These are phyloP conservation scores for Entomobrya proxima DNA, from an alignment of 2,888 invertebrate genomes.

Conservation along the genomic window DNA sequence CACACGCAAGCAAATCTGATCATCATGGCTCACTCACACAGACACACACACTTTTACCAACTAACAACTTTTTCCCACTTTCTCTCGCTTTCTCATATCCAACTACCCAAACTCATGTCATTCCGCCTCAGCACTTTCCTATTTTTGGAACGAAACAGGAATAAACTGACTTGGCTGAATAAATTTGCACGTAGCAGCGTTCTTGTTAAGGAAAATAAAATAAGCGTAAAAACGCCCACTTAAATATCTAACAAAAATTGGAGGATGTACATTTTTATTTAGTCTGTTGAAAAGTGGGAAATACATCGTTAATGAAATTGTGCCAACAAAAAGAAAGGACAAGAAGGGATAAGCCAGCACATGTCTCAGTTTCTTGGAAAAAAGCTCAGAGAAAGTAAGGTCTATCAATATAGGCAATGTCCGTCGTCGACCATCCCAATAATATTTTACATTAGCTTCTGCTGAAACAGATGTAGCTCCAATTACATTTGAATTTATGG, in stretches of 20 bases:
- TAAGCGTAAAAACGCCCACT: slow-evolving; percentile 7
- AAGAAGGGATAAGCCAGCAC: neutral
- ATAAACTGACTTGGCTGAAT: slow-evolving; percentile 45
- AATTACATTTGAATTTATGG: slow-evolving; percentile 62
- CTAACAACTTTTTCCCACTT: slow-evolving; percentile 26
- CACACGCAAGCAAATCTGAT: slow-evolving; percentile 64
- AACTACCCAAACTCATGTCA: slow-evolving; percentile 48
- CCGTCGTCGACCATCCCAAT: neutral
- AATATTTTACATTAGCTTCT: slow-evolving; percentile 25
- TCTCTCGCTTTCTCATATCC: neutral
- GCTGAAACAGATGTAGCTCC: slow-evolving; percentile 58
- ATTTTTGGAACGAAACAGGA: slow-evolving; percentile 29
- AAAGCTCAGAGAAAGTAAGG: neutral
- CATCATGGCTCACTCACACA: slow-evolving; percentile 40
- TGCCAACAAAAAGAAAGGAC: slow-evolving; percentile 42
- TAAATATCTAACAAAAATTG: slow-evolving; percentile 26
- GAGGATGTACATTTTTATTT: slow-evolving; percentile 20
- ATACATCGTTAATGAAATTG: slow-evolving; percentile 54
- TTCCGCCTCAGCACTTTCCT: slow-evolving; percentile 54
- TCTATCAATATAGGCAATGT: neutral
- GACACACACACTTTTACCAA: neutral
- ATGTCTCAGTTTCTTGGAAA: neutral
- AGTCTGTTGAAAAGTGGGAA: neutral
- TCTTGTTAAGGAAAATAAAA: slow-evolving; percentile 25
- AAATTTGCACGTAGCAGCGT: neutral